Evolutionary conservation across 2,113 vertebrate species (phyloP).

Genomic region (Microcebus lehilahytsara): DNA sequence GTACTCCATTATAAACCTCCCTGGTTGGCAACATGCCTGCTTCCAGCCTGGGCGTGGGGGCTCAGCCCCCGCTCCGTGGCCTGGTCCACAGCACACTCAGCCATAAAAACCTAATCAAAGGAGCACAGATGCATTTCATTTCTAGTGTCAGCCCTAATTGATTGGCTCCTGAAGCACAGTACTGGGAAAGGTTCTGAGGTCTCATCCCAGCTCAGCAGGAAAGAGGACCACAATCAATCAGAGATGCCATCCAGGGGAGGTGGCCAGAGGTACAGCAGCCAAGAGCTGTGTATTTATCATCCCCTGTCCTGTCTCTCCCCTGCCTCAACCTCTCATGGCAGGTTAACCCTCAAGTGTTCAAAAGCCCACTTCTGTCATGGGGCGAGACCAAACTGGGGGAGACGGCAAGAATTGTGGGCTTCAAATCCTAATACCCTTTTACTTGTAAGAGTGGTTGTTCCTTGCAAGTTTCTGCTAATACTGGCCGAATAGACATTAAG

Average conservation of each 20-base stretch:
- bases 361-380: neutral
- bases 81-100: neutral
- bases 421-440: neutral
- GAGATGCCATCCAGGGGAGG: neutral
- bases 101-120: constrained; percentile 1
- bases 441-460: neutral
- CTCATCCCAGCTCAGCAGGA: neutral
- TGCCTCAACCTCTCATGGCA: neutral
- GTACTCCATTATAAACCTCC: neutral
- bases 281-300: neutral
- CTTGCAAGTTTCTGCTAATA: neutral
- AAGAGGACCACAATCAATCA: neutral
- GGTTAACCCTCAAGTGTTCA: neutral
- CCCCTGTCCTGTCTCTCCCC: neutral
- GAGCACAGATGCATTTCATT: neutral
- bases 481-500: neutral
- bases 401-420: neutral
- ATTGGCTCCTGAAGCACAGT: neutral
- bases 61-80: neutral
- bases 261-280: neutral
- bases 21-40: neutral
- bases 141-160: constrained; percentile 5
- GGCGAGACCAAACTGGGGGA: neutral
- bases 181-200: neutral
- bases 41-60: neutral